Base-by-base conservation (phyloP, 2,113 vertebrate species). In the Scophthalmus maximus region DNA sequence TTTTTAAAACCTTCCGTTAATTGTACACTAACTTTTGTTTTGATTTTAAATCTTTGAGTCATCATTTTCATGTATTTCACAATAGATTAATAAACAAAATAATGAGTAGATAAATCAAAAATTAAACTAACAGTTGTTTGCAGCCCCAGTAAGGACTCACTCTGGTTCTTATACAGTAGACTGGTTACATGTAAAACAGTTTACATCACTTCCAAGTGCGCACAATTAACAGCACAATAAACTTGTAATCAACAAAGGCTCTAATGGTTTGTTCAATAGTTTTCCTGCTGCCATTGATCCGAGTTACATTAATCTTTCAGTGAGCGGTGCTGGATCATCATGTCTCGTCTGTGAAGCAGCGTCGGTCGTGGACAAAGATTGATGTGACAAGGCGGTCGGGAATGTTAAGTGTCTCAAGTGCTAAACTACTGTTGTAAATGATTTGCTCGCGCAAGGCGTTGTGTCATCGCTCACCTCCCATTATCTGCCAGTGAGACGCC, bases 401-500 rank as follows among this genome's bases (percentile, higher is more conserved):
- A 91, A 87, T 87, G 72, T 90, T 80, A 68, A 81, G 38, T 65
- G 70, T 78, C 53, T 79, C 81, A 40, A 40, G 36, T 58, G 20
- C 53, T 79, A n/a, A 62, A 20, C 38, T 10, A 22, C n/a, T 38
- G 61, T 64, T 81, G 84, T 87, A 74, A 88, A 89, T 87, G 2
- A 89, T 90, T 90, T 79, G 60, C 75, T 65, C 1, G 22, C 5
- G 25, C 52, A 79, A 73, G 62, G 56, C 58, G 81, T 80, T 49
- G 2, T 49, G 46, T 50, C 2, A 6, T 40, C 60, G 18, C 50
- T 71, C 61, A 66, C 68, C 51, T 73, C 47, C 27, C 5, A 44
- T 76, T 73, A 65, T 59, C n/a, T 8, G 6, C 51, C 2, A 4
- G 51, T 44, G 63, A 83, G 67, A 78, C 10, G 30, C 27, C n/a